A percentile compares a stretch with the other conserved stretches of the same genome.
Evolutionary conservation across 2,797 vertebrate genomes (phyloP).

Genomic region (Leptoclinus maculatus): DNA sequence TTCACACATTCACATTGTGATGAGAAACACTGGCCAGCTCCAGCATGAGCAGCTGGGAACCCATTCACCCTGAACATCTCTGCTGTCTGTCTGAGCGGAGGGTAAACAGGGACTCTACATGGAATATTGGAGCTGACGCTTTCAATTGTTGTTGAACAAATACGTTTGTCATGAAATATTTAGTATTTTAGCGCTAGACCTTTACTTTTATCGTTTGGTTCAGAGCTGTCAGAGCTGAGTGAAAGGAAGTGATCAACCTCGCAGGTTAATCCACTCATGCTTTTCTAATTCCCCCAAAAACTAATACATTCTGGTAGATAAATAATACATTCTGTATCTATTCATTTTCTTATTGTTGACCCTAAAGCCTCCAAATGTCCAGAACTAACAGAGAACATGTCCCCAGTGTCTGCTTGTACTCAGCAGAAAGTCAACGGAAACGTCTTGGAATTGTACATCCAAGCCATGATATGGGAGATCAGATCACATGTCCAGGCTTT

Average conservation of each 20-base stretch:
- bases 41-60: slow-evolving; percentile 49
- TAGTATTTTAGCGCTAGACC: background rate
- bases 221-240: background rate
- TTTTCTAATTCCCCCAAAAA: background rate
- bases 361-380: no score
- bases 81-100: background rate
- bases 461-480: background rate
- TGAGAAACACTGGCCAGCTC: slow-evolving; percentile 54
- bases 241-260: no score
- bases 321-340: background rate
- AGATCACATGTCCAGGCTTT: background rate
- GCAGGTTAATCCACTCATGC: background rate
- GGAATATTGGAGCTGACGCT: background rate
- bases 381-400: background rate
- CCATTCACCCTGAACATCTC: slow-evolving; percentile 38
- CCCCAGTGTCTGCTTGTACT: background rate
- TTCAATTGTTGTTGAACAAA: background rate
- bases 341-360: background rate
- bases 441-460: slow-evolving; percentile 1
- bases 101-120: background rate
- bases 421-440: slow-evolving; percentile 12
- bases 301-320: background rate
- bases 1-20: slow-evolving; percentile 62
- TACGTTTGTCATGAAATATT: background rate
- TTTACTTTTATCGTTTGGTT: background rate